Evolutionary conservation across 1,140 invertebrate species (phyloP), one percentile per base, ranked within the genome.

Genomic region (Mercenaria mercenaria): DNA sequence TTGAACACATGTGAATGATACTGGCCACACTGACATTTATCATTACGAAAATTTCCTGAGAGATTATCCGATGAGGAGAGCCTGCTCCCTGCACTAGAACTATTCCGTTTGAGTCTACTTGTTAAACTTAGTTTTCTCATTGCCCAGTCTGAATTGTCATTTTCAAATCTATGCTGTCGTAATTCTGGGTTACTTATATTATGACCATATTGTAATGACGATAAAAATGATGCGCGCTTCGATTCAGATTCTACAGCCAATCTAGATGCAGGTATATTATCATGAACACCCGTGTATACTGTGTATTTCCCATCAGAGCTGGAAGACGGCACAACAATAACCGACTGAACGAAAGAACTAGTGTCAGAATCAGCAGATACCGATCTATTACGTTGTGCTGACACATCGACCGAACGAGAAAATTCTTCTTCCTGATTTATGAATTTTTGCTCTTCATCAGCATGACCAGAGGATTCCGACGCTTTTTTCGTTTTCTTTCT

Each of bases 111-210:
- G 23, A 10, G 4, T 43, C 34, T 67, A n/a, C 37, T 20, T 32
- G 26, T 18, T 26, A 64, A 37, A 41, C 50, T 59, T 4, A 6
- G 80, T 82, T 82, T 67, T 82, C 80, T 82, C 56, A 64, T 41
- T 34, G 34, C 20, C 39, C 37, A 43, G 15, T 64, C 52, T 1
- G 39, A 39, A 26, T 67, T 34, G 1, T 39, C 37, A 59, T 41
- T 64, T 37, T 64, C 80, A 43, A 37, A 82, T 67, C 80, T 69
- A 18, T 85, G 82, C 15, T 56, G 43, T 32, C 50, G n/a, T 34
- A 61, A 23, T 0, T 87, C 50, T 64, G 72, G 85, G 26, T 87
- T 87, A 52, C 85, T 43, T 41, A 87, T 87, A 64, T 87, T 87
- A 64, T 87, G 85, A 43, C 32, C 52, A 61, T 87, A 87, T 43